A percentile compares a stretch with the other conserved stretches of the same genome.
Conservation (phyloP, 2,797 vertebrate genomes). For the Zenarchopterus dispar region DNA sequence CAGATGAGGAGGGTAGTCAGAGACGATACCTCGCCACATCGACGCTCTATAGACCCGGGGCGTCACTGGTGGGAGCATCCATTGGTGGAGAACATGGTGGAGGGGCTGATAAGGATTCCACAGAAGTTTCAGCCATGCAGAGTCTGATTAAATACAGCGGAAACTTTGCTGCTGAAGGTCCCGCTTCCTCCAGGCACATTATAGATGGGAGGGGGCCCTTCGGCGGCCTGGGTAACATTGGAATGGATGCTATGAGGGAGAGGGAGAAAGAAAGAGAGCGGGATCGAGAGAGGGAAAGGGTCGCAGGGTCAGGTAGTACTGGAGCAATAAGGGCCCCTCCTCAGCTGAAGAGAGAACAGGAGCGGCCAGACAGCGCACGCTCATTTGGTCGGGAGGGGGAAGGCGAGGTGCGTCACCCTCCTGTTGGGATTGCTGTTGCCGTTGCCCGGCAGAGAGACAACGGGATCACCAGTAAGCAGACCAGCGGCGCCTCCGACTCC, state of each 20-base stretch:
- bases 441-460: slow-evolving; percentile 97
- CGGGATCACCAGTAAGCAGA: slow-evolving; percentile 80
- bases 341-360: slow-evolving; percentile 92
- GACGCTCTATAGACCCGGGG: slow-evolving; percentile 74
- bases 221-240: slow-evolving; percentile 89
- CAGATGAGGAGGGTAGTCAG: slow-evolving; percentile 87
- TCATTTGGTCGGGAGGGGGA: slow-evolving; percentile 92
- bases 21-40: slow-evolving; percentile 89
- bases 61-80: slow-evolving; percentile 56
- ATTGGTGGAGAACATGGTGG: slow-evolving; percentile 58
- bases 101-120: slow-evolving; percentile 46
- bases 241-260: slow-evolving; percentile 26
- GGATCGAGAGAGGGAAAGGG: slow-evolving; percentile 77
- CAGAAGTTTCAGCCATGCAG: slow-evolving; percentile 95
- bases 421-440: slow-evolving; percentile 94
- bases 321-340: slow-evolving; percentile 85
- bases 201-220: slow-evolving; percentile 88
- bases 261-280: slow-evolving; percentile 34
- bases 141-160: slow-evolving; percentile 97
- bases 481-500: slow-evolving; percentile 81
- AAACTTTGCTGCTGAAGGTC: slow-evolving; percentile 88
- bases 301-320: slow-evolving; percentile 63
- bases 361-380: slow-evolving; percentile 93
- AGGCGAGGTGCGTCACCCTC: slow-evolving; percentile 93
- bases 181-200: slow-evolving; percentile 78